Evolutionary conservation across 2,797 vertebrate species (phyloP), one percentile per base, ranked within the genome.

Genomic region (Prunella strophiata): DNA sequence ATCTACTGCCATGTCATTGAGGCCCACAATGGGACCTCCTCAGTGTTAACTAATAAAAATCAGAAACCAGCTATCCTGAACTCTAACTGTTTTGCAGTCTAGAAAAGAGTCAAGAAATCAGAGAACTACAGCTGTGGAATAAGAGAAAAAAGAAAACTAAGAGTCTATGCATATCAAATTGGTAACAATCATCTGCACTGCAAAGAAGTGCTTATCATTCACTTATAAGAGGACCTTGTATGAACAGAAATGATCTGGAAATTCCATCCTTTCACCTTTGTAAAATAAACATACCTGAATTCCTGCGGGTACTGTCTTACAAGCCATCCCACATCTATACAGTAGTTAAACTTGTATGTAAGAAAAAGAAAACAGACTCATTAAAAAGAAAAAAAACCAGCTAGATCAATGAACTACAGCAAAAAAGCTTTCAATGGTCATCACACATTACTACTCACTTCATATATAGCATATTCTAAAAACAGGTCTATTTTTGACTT

Each of bases 281-380:
- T 59, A 85, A 36, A 32, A 36, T 7, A 76, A 45, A 95, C 97
- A 97, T 96, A 99, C 99, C 99, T 98, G 96, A 99, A 99, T 95
- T 99, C 98, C 38, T 97, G 88, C 0, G 99, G 99, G 88, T 99
- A 99, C 92, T 99, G 99, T 83, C 97, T 95, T 18, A 99, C 95
- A 95, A 99, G 98, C 99, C 99, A 99, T 63, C 97, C 96, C 77
- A 99, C 98, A 34, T 99, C 99, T 91, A 99, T 99, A 96, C 99
- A 99, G 98, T 99, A 99, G 97, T 99, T 99, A 97, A 99, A 99
- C 99, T 99, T 94, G 70, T 18, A 9, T 2, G 50, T 9, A 32
- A 74, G 78, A 54, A 96, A 91, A 94, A 91, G 94, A 94, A 86
- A 73, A 85, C 75, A 83, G 15, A 89, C 5, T 88, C 11, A 40